Percentiles rank a stretch among this genome's conserved stretches.
Conservation (phyloP, 2,113 vertebrate genomes). For the Pteronura brasiliensis region DNA sequence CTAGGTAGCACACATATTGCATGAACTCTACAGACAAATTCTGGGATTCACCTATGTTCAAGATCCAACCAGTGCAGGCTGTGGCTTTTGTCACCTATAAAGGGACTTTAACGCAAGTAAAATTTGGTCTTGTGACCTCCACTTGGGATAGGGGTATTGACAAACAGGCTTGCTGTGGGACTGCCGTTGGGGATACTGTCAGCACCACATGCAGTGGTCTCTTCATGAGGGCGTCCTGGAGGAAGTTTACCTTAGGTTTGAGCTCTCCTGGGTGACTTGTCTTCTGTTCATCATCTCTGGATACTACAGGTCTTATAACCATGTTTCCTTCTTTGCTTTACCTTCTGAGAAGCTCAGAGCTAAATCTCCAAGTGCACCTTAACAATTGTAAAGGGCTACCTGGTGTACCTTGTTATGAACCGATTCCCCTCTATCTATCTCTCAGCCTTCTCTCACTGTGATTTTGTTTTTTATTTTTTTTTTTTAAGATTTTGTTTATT, state of each 20-base stretch:
- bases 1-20: accelerated
- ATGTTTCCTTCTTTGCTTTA: neutral
- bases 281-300: neutral
- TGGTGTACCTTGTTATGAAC: accelerated
- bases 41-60: neutral
- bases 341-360: neutral
- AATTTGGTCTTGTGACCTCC: neutral
- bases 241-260: neutral
- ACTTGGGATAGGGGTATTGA: accelerated
- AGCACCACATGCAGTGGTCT: accelerated
- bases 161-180: accelerated
- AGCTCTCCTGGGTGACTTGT: neutral
- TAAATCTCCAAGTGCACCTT: neutral
- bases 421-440: neutral
- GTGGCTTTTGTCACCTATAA: accelerated
- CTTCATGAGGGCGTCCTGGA: neutral
- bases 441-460: accelerated
- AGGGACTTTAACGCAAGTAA: neutral
- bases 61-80: neutral
- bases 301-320: neutral
- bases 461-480: neutral
- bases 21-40: accelerated
- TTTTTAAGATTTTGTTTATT: neutral
- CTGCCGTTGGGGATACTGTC: accelerated
- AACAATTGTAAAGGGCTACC: accelerated